phyloP scores from a whole-genome alignment of 1,140 invertebrate genomes.

The Cydia splendana region DNA sequence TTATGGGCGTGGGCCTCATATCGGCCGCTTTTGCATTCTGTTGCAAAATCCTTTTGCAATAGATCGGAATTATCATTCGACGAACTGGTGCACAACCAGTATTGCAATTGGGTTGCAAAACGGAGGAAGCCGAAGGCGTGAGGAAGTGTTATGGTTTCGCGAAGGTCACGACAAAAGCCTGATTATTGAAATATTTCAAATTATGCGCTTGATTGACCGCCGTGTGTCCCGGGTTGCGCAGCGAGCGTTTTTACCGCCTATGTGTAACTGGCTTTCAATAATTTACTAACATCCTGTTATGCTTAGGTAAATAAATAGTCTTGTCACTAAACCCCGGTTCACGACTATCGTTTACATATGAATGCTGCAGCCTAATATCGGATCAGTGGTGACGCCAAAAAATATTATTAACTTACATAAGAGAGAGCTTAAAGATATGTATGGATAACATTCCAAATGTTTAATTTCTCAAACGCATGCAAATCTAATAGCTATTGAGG shows the following conservation, averaged over 20 bases:
- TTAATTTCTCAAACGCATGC: not conserved
- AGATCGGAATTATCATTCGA: conserved; percentile 75
- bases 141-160: conserved; percentile 62
- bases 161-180: conserved; percentile 65
- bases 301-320: not conserved
- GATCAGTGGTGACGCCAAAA: not conserved
- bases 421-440: not conserved
- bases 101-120: conserved; percentile 63
- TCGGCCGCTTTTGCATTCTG: conserved; percentile 64
- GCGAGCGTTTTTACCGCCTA: conserved; percentile 9
- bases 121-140: conserved; percentile 62
- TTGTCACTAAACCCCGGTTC: not conserved
- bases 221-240: conserved; percentile 14
- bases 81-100: conserved; percentile 74
- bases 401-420: not conserved
- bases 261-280: not conserved
- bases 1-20: conserved; percentile 70
- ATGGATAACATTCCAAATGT: not conserved
- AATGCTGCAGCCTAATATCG: not conserved
- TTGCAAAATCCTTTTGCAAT: conserved; percentile 73
- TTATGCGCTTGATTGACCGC: conserved; percentile 44
- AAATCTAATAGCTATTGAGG: not conserved
- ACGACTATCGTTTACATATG: not conserved
- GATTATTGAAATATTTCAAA: conserved; percentile 51
- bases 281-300: not conserved